Conservation (phyloP, 2,888 invertebrate species). For the Hyposoter dolosus region DNA sequence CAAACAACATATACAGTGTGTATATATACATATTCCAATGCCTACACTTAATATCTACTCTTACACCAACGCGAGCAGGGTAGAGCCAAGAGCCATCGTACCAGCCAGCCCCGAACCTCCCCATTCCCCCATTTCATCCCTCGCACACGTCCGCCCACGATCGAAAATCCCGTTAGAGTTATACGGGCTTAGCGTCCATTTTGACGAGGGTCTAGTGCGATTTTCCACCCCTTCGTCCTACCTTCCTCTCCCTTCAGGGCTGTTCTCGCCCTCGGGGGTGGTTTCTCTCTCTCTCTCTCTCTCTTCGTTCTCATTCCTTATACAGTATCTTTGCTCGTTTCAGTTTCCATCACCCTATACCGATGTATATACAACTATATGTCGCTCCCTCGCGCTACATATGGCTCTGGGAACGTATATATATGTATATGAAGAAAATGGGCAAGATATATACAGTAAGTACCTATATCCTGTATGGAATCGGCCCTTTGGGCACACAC, state of each 20-base stretch:
- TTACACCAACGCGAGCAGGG: conserved; percentile 15
- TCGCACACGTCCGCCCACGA: conserved; percentile 82
- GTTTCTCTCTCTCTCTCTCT: conserved; percentile 41
- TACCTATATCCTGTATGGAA: conserved; percentile 59
- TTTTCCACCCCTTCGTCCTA: conserved; percentile 66
- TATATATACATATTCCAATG: conserved; percentile 16
- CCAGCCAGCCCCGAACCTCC: conserved; percentile 67
- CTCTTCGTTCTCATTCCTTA: conserved; percentile 40
- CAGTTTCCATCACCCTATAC: conserved; percentile 5
- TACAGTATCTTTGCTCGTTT: conserved; percentile 50
- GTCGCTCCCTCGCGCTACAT: not conserved
- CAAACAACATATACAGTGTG: not conserved
- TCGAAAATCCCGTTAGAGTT: conserved; percentile 85
- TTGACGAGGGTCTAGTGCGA: conserved; percentile 80
- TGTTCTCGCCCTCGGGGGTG: conserved; percentile 63
- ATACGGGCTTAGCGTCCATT: conserved; percentile 84
- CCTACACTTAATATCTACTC: conserved; percentile 21
- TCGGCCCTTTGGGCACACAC: conserved; percentile 67
- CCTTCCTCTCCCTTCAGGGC: conserved; percentile 60
- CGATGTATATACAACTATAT: not conserved
- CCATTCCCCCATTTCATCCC: conserved; percentile 69
- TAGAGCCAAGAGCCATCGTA: conserved; percentile 59
- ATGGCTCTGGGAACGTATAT: conserved; percentile 4
- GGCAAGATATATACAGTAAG: conserved; percentile 20
- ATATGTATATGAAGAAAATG: conserved; percentile 7